Evolutionary conservation across 2,797 vertebrate genomes (phyloP).

Genomic region (Xerus rutilus): DNA sequence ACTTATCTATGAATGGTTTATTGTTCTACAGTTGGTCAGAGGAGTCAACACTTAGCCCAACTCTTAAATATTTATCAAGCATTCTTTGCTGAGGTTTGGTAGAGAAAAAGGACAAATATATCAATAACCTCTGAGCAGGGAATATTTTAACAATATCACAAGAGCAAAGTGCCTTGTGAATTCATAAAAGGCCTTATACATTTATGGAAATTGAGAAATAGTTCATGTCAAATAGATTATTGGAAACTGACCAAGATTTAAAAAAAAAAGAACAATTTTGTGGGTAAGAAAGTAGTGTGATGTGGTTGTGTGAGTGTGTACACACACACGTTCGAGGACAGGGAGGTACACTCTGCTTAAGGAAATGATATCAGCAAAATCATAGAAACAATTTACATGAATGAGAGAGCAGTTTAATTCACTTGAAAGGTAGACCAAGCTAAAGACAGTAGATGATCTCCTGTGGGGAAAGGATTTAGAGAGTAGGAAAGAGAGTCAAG

Average conservation of each 20-base stretch:
- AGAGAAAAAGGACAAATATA: background rate
- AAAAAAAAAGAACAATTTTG: conserved; percentile 2
- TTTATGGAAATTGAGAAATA: conserved; percentile 39
- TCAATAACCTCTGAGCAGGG: background rate
- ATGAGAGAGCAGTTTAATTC: background rate
- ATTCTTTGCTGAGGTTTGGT: background rate
- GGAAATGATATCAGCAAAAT: background rate
- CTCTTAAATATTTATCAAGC: background rate
- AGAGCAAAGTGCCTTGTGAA: background rate
- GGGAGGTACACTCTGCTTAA: background rate
- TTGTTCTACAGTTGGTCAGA: conserved; percentile 21
- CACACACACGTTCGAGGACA: background rate
- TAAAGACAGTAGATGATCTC: background rate
- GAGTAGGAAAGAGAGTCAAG: background rate
- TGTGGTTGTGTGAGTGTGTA: background rate
- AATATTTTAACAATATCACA: background rate
- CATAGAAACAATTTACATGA: background rate
- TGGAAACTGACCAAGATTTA: background rate
- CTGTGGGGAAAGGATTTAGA: background rate
- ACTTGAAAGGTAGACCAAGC: background rate
- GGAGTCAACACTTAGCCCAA: background rate
- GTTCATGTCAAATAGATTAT: background rate
- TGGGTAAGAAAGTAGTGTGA: background rate
- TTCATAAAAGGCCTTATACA: background rate
- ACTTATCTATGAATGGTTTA: background rate